Base-by-base conservation (phyloP, 1,140 invertebrate species). In the Sminthurinus signatus region DNA sequence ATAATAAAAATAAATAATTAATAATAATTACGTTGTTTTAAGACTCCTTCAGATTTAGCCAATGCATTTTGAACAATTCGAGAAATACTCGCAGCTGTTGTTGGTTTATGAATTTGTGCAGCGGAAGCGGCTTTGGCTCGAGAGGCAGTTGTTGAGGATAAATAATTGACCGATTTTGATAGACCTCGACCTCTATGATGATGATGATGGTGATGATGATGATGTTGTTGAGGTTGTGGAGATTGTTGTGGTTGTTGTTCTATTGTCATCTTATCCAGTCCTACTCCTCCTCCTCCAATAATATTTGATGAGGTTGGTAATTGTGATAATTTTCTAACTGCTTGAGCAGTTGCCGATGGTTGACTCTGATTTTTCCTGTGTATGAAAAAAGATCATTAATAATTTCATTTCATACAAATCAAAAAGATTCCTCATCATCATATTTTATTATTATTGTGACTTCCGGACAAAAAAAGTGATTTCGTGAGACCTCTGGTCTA, bases 281-380 rank as follows among this genome's bases (percentile, higher is more conserved):
- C n/a, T n/a, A n/a, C n/a, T n/a, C n/a, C n/a, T n/a, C n/a, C n/a
- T n/a, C n/a, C n/a, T n/a, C n/a, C n/a, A n/a, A n/a, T n/a, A n/a
- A n/a, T n/a, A n/a, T n/a, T n/a, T n/a, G n/a, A n/a, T n/a, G n/a
- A n/a, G n/a, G n/a, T n/a, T 23, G 8, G 8, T 19, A 19, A 19
- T 19, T 48, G 46, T 15, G 46, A 10, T 25, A 52, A 29, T 29
- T 52, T 52, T 23, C 27, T 52, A 8, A 52, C 27, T 3, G 50
- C 50, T 29, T 52, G 50, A 28, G 50, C 50, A 15, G 50, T 52
- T 2, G 50, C 46, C 19, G 50, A n/a, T n/a, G n/a, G n/a, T n/a
- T n/a, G n/a, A n/a, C 4, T 19, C 44, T 4, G 4, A 19, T 46
- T 46, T 46, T n/a, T 10, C 10, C 44, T 46, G 44, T 5, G 4